phyloP scores from a whole-genome alignment of 2,113 vertebrate species.

The Periophthalmus modestus region DNA sequence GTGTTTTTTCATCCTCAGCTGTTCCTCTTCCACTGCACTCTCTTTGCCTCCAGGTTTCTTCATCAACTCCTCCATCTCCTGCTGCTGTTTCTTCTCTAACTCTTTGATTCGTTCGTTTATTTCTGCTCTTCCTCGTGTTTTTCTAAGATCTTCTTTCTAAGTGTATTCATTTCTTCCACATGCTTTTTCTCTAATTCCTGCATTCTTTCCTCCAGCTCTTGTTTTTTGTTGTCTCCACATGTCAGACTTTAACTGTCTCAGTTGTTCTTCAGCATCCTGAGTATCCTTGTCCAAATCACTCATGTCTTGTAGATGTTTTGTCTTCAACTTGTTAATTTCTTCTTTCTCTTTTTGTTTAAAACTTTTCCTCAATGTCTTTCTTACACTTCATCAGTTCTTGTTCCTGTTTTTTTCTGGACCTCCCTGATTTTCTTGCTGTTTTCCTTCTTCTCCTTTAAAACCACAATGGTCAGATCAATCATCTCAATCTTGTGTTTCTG shows the following conservation, averaged over 20 bases:
- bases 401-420: background rate
- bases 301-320: background rate
- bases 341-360: slow-evolving; percentile 2
- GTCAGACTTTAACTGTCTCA: no score
- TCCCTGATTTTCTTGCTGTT: background rate
- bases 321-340: background rate
- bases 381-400: slow-evolving; percentile 1
- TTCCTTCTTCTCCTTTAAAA: no score
- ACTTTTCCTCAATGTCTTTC: background rate
- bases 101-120: background rate
- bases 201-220: no score
- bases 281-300: background rate
- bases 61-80: background rate
- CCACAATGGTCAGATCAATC: no score
- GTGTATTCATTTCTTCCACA: background rate
- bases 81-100: background rate
- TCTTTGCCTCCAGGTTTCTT: background rate
- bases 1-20: background rate
- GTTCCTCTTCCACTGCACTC: background rate
- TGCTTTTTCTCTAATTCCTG: no score
- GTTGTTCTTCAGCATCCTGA: no score
- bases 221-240: no score
- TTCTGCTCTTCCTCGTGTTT: background rate
- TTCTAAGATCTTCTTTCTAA: background rate
- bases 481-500: no score